Conservation (phyloP, 2,113 vertebrate species). For the human (Homo sapiens) region GRCh38 chr11:33687501-33688000, state of each 20-base stretch:
- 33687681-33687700: background rate
- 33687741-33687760: background rate
- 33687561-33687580: background rate
- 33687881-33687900: background rate
- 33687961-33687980: slow-evolving; percentile 39
- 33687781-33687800: background rate
- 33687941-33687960: background rate
- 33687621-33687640: background rate
- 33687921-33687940: background rate
- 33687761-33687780: background rate
- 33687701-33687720: background rate
- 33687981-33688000: background rate
- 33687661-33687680: background rate
- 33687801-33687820: background rate
- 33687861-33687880: background rate
- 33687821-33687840: background rate
- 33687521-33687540: background rate
- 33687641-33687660: background rate
- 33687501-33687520: background rate
- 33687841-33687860: rapidly evolving
- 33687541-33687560: background rate
- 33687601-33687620: background rate
- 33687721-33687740: background rate
- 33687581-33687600: background rate
- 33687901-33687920: background rate